A percentile compares a stretch with the other conserved stretches of the same genome.
These are phyloP conservation scores for Sycophaga agraensis DNA, from an alignment of 1,140 invertebrate genomes.

Conservation along the genomic window DNA sequence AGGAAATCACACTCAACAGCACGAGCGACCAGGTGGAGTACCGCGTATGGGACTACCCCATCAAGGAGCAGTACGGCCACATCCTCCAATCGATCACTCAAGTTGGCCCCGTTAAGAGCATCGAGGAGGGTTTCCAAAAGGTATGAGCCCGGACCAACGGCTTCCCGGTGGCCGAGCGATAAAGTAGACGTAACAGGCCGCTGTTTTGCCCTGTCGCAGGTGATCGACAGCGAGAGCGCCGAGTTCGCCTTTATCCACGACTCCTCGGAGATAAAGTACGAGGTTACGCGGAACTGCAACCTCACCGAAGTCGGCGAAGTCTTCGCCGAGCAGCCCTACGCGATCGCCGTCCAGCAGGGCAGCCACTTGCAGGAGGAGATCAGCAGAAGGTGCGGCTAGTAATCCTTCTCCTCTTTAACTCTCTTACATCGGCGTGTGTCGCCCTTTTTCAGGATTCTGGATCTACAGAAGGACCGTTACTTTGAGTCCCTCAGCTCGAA, in stretches of 20 bases:
- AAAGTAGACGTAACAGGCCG: too few species aligned
- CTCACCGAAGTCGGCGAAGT: slow-evolving; percentile 84
- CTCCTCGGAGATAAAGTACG: slow-evolving; percentile 80
- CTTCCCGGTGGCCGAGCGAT: neutral
- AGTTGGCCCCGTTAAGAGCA: slow-evolving; percentile 69
- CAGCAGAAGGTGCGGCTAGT: slow-evolving; percentile 62
- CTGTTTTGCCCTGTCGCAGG: slow-evolving; percentile 46
- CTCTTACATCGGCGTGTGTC: neutral
- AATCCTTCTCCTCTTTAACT: too few species aligned
- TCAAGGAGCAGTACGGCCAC: slow-evolving; percentile 86
- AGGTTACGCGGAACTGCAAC: slow-evolving; percentile 80
- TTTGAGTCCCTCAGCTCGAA: slow-evolving; percentile 75
- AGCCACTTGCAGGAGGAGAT: slow-evolving; percentile 80
- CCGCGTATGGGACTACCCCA: slow-evolving; percentile 91
- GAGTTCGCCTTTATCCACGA: slow-evolving; percentile 90
- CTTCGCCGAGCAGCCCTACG: slow-evolving; percentile 86
- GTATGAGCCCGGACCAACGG: slow-evolving; percentile 28
- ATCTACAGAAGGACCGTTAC: slow-evolving; percentile 82
- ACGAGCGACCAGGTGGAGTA: slow-evolving; percentile 74
- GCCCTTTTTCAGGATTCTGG: slow-evolving; percentile 64
- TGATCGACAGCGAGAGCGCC: slow-evolving; percentile 73
- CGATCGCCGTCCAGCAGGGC: slow-evolving; percentile 84
- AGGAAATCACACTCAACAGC: slow-evolving; percentile 82
- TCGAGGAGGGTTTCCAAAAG: slow-evolving; percentile 73
- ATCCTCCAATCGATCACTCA: slow-evolving; percentile 81